These are phyloP conservation scores for Orthosia gracilis DNA, from an alignment of 2,888 invertebrate genomes.

Conservation along the genomic window DNA sequence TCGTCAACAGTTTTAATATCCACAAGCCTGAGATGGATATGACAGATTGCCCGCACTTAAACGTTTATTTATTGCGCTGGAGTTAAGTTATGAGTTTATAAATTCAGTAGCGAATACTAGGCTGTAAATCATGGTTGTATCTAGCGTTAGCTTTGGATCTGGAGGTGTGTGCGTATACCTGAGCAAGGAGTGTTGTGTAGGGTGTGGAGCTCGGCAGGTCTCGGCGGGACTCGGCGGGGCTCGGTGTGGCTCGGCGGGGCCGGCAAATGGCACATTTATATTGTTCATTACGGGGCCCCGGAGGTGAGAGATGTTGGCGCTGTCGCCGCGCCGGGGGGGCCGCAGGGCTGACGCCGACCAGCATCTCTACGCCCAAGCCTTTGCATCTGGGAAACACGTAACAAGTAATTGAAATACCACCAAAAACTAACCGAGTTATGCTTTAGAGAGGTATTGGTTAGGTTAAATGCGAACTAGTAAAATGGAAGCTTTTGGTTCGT, in stretches of 20 bases:
- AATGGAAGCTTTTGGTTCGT: not conserved
- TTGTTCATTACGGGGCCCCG: conserved; percentile 86
- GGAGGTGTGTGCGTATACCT: conserved; percentile 32
- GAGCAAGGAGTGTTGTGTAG: conserved; percentile 56
- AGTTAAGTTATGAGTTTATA: conserved; percentile 68
- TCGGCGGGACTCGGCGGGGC: conserved; percentile 37
- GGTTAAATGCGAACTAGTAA: not conserved
- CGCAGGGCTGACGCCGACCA: conserved; percentile 75
- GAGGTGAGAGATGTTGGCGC: conserved; percentile 90
- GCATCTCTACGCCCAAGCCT: not conserved
- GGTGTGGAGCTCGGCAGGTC: conserved; percentile 49
- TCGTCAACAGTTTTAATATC: conserved; percentile 65
- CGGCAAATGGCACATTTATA: conserved; percentile 87
- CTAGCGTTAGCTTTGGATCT: conserved; percentile 45
- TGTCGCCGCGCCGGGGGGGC: conserved; percentile 82
- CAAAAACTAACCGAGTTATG: not conserved
- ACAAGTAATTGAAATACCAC: not conserved
- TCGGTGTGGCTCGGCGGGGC: conserved; percentile 58
- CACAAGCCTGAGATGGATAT: conserved; percentile 64
- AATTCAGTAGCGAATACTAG: conserved; percentile 69
- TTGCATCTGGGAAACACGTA: conserved; percentile 32
- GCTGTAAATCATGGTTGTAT: conserved; percentile 63
- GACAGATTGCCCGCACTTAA: conserved; percentile 68
- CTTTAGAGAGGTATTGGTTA: not conserved
- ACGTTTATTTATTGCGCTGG: conserved; percentile 65